Evolutionary conservation across 35 echinoderm and acorn worm species (phyloP).

Genomic region (Amphiura filiformis): DNA sequence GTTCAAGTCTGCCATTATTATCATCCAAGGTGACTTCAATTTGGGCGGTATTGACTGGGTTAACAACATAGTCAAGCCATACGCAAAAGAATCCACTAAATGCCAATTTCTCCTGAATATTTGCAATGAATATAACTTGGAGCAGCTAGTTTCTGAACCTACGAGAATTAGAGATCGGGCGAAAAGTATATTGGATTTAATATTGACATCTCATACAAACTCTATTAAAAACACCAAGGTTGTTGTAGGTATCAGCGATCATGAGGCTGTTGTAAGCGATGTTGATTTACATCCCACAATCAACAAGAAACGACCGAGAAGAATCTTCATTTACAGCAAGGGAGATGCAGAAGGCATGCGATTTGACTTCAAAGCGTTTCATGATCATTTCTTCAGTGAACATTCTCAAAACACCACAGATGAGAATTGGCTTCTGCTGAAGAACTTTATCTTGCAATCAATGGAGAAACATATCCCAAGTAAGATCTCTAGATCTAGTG

Average conservation of each 20-base stretch:
- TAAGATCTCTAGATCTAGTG: conserved; percentile 18
- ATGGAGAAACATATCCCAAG: conserved; percentile 32
- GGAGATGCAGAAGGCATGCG: conserved; percentile 19
- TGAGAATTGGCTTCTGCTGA: conserved; percentile 36
- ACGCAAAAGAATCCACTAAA: conserved; percentile 27
- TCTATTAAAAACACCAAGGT: conserved; percentile 2
- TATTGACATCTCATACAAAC: conserved; percentile 32
- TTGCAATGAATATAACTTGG: conserved; percentile 44
- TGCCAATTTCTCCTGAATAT: conserved; percentile 14
- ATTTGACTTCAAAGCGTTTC: conserved; percentile 29
- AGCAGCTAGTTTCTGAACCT: conserved; percentile 37
- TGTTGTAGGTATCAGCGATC: conserved; percentile 47
- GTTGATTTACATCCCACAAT: conserved; percentile 8
- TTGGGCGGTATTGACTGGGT: conserved; percentile 27
- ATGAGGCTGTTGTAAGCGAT: conserved; percentile 29
- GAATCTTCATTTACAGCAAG: conserved; percentile 42
- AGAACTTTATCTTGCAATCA: conserved; percentile 10
- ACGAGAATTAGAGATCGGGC: conserved; percentile 44
- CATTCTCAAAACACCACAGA: conserved; percentile 1
- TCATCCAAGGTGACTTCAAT: conserved; percentile 26
- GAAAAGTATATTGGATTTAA: conserved; percentile 37
- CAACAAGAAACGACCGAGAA: conserved; percentile 34
- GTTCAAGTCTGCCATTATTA: not conserved
- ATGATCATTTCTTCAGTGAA: conserved; percentile 22
- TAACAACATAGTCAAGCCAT: conserved; percentile 10